A percentile compares a stretch with the other conserved stretches of the same genome.
Evolutionary conservation across 2,888 invertebrate genomes (phyloP).

Genomic region (Sesamia inferens): DNA sequence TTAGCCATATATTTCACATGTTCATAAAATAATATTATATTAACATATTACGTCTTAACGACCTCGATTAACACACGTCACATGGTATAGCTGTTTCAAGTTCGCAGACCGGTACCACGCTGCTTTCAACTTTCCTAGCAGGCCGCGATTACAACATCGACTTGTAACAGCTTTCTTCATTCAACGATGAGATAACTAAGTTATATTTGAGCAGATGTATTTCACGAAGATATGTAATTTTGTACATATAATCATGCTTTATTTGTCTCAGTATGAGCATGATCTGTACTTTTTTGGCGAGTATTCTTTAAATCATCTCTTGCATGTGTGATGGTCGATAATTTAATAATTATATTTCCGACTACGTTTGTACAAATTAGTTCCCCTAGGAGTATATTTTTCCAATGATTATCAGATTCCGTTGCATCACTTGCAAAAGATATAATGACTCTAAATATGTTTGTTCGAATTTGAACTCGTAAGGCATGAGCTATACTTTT

Average conservation of each 20-base stretch:
- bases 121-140: slow-evolving; percentile 86
- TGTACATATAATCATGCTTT: slow-evolving; percentile 11
- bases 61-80: slow-evolving; percentile 69
- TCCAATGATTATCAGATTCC: not conserved
- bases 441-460: too few species aligned
- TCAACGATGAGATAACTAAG: slow-evolving; percentile 82
- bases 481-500: not conserved
- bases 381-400: not conserved
- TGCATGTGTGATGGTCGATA: too few species aligned
- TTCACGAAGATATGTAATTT: slow-evolving; percentile 45
- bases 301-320: too few species aligned
- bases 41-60: slow-evolving; percentile 58
- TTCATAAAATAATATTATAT: slow-evolving; percentile 39
- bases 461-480: too few species aligned
- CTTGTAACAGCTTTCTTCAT: slow-evolving; percentile 84
- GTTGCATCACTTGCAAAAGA: slow-evolving; percentile 8
- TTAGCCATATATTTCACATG: slow-evolving; percentile 28
- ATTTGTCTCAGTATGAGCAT: slow-evolving; percentile 7
- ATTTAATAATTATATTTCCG: too few species aligned
- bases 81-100: slow-evolving; percentile 72
- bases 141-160: slow-evolving; percentile 79
- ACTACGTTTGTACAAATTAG: too few species aligned
- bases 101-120: slow-evolving; percentile 78
- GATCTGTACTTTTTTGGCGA: not conserved
- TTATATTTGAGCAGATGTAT: slow-evolving; percentile 68